Evolutionary conservation across 2,797 vertebrate genomes (phyloP).

Genomic region (Sylvia borin): DNA sequence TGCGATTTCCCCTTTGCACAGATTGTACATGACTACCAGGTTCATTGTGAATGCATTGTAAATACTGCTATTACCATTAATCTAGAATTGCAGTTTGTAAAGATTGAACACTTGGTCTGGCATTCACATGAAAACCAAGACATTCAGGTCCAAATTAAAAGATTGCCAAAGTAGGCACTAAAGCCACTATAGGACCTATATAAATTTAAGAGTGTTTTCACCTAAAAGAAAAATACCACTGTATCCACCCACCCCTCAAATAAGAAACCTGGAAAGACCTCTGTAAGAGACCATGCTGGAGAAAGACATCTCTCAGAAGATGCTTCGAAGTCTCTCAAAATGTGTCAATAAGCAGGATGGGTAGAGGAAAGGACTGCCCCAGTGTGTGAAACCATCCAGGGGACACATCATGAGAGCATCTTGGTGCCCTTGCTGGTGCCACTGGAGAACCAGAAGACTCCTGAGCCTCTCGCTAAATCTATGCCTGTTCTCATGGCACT

Average conservation of each 20-base stretch:
- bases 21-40: background rate
- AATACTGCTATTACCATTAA: background rate
- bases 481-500: background rate
- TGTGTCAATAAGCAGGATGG: background rate
- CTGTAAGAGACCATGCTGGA: background rate
- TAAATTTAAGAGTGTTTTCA: background rate
- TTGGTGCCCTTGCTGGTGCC: background rate
- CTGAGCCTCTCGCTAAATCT: background rate
- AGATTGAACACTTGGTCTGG: background rate
- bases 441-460: background rate
- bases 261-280: background rate
- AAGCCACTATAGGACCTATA: background rate
- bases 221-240: background rate
- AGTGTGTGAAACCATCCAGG: background rate
- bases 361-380: background rate
- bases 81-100: background rate
- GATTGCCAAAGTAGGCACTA: background rate
- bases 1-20: background rate
- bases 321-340: background rate
- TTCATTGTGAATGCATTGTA: background rate
- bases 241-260: fast-evolving
- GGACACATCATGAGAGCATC: background rate
- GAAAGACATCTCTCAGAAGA: background rate
- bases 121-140: fast-evolving
- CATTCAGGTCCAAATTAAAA: background rate